phyloP scores from a whole-genome alignment of 2,113 vertebrate genomes.

The Cavia aperea region DNA sequence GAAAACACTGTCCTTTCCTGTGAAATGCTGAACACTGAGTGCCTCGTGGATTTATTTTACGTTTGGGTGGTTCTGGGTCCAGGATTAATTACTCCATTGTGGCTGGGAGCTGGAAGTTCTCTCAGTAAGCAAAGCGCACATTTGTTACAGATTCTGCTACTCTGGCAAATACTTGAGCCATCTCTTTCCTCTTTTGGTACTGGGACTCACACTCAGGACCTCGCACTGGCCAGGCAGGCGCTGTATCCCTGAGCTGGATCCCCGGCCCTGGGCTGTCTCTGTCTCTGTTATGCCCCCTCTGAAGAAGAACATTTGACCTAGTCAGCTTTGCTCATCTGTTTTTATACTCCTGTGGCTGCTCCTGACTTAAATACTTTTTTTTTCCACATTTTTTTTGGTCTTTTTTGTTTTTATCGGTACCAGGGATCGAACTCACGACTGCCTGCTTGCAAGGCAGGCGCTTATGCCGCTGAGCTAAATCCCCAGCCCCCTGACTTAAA shows the following conservation, averaged over 20 bases:
- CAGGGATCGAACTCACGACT: too few relatives aligned
- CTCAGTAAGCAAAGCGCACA: neutral
- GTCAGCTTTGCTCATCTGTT: neutral
- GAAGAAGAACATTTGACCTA: neutral
- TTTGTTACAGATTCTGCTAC: neutral
- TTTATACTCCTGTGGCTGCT: neutral
- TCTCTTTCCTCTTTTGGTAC: neutral
- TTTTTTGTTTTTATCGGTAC: too few relatives aligned
- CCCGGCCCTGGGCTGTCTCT: too few relatives aligned
- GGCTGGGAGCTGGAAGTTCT: neutral
- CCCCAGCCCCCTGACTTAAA: neutral
- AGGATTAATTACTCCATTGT: neutral
- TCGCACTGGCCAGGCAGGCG: too few relatives aligned
- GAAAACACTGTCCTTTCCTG: neutral
- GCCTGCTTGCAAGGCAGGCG: too few relatives aligned
- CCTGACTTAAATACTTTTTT: neutral
- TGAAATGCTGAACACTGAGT: too few relatives aligned
- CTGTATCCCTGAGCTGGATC: too few relatives aligned
- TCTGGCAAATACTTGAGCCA: neutral
- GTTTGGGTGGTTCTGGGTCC: neutral
- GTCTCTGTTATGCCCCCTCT: neutral
- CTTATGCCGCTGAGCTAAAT: too few relatives aligned
- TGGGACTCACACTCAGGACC: too few relatives aligned
- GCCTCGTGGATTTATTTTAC: rapidly evolving
- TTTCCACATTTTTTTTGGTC: too few relatives aligned